These are phyloP conservation scores for Gymnothorax reevesii DNA, from an alignment of 2,797 vertebrate genomes.

Conservation along the genomic window DNA sequence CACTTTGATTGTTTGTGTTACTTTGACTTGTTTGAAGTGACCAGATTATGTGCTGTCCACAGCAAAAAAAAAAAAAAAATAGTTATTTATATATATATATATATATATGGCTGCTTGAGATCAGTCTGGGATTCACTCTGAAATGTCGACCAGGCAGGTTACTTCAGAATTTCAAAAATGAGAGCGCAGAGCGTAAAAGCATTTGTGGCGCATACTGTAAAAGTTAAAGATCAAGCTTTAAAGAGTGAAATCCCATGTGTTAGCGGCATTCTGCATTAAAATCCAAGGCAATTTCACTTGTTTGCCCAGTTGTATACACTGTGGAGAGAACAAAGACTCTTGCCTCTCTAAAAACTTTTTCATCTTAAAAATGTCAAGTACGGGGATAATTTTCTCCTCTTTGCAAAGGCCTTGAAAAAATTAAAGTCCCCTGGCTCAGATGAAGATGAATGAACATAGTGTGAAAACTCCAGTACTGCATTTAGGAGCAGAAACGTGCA, in stretches of 20 bases:
- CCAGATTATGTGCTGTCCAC: background rate
- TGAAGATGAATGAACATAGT: background rate
- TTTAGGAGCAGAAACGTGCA: constrained; percentile 5
- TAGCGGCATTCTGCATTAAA: background rate
- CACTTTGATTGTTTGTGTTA: background rate
- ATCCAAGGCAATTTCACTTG: background rate
- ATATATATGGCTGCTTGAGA: background rate
- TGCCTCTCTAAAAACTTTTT: background rate
- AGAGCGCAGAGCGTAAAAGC: background rate
- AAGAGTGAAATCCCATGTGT: background rate
- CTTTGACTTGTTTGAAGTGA: background rate
- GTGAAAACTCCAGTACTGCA: background rate
- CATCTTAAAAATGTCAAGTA: background rate
- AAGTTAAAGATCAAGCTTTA: background rate
- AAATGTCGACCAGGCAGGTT: background rate
- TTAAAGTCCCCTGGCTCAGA: background rate
- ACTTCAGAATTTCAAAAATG: background rate
- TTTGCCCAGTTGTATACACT: background rate
- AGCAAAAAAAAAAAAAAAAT: background rate
- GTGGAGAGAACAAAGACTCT: background rate
- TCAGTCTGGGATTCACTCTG: background rate
- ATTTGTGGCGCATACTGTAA: background rate
- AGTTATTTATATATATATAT: no score
- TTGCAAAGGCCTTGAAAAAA: background rate
- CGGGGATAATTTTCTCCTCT: background rate